phyloP scores from a whole-genome alignment of 2,888 invertebrate genomes.

The Drepanosiphum platanoidis region DNA sequence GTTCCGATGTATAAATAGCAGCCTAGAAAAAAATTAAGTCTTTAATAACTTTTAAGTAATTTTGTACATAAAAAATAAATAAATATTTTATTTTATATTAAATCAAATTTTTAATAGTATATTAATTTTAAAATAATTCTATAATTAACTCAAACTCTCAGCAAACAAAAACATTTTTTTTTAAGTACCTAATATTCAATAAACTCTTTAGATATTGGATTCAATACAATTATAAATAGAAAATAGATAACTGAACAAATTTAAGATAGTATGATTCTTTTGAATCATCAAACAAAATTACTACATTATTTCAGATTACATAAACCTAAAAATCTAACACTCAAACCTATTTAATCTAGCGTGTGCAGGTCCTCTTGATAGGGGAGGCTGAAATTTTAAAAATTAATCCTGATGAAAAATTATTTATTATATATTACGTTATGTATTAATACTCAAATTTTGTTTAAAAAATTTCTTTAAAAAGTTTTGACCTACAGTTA shows the following conservation, averaged over 20 bases:
- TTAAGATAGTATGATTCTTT: background rate
- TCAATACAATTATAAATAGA: background rate
- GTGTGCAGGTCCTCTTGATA: too few species aligned
- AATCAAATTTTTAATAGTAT: background rate
- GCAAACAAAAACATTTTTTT: background rate
- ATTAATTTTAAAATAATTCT: background rate
- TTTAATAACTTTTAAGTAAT: too few species aligned
- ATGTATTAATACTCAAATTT: too few species aligned
- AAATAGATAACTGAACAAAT: background rate
- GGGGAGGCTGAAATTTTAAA: too few species aligned
- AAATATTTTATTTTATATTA: background rate
- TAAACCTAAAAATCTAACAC: too few species aligned
- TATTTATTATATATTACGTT: too few species aligned
- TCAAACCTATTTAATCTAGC: too few species aligned
- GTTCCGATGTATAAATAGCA: conserved; percentile 39
- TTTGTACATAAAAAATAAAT: background rate
- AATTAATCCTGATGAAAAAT: too few species aligned
- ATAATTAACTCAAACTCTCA: background rate
- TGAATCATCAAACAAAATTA: background rate
- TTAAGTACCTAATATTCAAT: background rate
- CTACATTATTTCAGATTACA: background rate
- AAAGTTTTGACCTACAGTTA: too few species aligned
- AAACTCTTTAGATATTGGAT: background rate
- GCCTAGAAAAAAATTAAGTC: conserved; percentile 36
- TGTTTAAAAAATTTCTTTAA: too few species aligned